Base-by-base conservation (phyloP, 2,113 vertebrate genomes). In the Ranitomeya imitator region DNA sequence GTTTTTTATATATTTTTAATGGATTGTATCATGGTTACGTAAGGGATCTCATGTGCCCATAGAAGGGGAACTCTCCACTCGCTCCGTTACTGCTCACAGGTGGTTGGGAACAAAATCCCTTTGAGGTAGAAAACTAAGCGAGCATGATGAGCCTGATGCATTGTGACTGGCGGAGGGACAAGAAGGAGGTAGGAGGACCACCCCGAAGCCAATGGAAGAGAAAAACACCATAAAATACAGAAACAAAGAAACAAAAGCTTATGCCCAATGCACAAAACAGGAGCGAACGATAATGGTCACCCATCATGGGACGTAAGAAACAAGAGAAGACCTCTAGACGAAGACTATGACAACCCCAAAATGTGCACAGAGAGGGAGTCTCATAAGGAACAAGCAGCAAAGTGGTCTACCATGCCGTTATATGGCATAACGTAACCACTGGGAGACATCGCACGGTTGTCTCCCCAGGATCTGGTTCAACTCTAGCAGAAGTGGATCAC, bases 91-190 rank as follows among this genome's bases (percentile, higher is more conserved):
- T 52, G 84, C 69, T 92, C 92, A 93, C 91, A 93, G 91, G 91
- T 93, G 90, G 91, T 90, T 89, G 80, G 1, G 69, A 73, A 80
- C 73, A 91, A 73, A 91, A 91, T 91, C 89, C 91, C 77, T 52
- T 80, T 59, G 74, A 45, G 26, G 86, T 79, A 11, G 63, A 52
- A 71, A 86, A 21, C 45, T 65, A 31, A 85, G 65, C 7, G 54
- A 85, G 89, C 79, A 59, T 63, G 65, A 59, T 69, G 61, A 14
- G 31, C 1, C 14, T 54, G 69, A 88, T 84, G 82, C 15, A 54
- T 52, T 82, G 57, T 85, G 57, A 81, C 45, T n/a, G 83, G 4
- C 14, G 60, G 71, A 73, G 65, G 77, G 52, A 55, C 52, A 9
- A 37, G 77, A 52, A 80, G 0, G 26, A 81, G 31, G 14, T 69